Evolutionary conservation across 2,888 invertebrate species (phyloP).

Genomic region (Ariolimax columbianus): DNA sequence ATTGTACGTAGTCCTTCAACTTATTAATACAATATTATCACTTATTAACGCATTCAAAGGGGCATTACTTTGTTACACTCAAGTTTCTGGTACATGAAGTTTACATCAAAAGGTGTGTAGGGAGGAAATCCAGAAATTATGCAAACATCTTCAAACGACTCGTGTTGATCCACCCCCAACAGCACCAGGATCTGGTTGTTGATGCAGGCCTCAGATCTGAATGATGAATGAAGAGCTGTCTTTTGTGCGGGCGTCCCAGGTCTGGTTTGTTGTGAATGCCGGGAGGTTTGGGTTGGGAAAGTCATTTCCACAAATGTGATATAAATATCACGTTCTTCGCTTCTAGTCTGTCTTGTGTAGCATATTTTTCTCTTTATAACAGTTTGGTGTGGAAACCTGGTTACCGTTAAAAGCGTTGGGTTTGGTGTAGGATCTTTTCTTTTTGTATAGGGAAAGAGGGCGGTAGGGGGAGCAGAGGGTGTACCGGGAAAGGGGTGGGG

Average conservation of each 20-base stretch:
- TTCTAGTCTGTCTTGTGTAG: too few species aligned
- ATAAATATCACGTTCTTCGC: not conserved
- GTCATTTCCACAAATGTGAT: not conserved
- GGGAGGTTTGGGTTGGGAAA: not conserved
- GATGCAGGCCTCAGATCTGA: slow-evolving; percentile 3
- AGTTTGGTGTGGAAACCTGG: too few species aligned
- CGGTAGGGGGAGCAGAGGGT: too few species aligned
- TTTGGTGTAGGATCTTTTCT: too few species aligned
- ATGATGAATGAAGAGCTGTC: not conserved
- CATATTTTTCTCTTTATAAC: too few species aligned
- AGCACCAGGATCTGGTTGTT: not conserved
- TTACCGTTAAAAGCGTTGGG: too few species aligned
- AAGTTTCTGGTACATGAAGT: not conserved
- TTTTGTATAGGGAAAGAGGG: too few species aligned
- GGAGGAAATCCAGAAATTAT: slow-evolving; percentile 6
- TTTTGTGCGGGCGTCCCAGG: not conserved
- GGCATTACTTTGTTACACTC: not conserved
- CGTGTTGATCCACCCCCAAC: not conserved
- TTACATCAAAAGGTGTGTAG: not conserved
- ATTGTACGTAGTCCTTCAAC: too few species aligned
- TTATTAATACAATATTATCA: too few species aligned
- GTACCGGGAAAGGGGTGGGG: too few species aligned
- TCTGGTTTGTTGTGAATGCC: not conserved
- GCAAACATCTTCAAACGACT: slow-evolving; percentile 9
- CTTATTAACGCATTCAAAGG: too few species aligned